phyloP scores from a whole-genome alignment of 2,888 invertebrate species.

The Dynastes maya region DNA sequence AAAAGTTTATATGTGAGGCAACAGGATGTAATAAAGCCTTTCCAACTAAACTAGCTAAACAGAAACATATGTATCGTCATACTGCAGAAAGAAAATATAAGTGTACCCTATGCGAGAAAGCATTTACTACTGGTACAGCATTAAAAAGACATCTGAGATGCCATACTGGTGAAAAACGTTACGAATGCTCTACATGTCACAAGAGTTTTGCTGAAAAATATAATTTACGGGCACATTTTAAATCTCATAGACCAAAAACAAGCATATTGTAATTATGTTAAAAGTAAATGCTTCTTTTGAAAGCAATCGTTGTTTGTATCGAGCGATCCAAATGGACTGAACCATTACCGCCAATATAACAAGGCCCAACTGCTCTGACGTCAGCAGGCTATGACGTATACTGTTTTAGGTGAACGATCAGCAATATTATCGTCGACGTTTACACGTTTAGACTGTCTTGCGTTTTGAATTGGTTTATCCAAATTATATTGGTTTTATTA shows the following conservation, averaged over 20 bases:
- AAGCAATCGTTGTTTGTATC: too few species aligned
- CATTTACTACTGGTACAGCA: conserved; percentile 11
- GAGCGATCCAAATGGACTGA: too few species aligned
- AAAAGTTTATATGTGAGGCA: conserved; percentile 22
- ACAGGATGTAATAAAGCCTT: conserved; percentile 22
- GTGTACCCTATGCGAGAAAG: conserved; percentile 19
- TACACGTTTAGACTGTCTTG: too few species aligned
- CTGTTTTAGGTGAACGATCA: too few species aligned
- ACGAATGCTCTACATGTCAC: conserved; percentile 22
- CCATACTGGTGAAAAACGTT: conserved; percentile 35
- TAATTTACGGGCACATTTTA: conserved; percentile 31
- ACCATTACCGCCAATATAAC: too few species aligned
- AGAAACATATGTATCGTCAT: conserved; percentile 16
- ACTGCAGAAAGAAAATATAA: neutral
- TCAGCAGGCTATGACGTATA: too few species aligned
- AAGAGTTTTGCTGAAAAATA: conserved; percentile 27
- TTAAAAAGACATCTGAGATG: conserved; percentile 30
- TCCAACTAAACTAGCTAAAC: neutral
- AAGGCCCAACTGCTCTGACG: too few species aligned
- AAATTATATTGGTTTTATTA: too few species aligned
- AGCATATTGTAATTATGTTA: neutral
- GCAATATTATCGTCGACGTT: too few species aligned
- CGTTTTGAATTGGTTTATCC: too few species aligned
- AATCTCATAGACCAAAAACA: neutral
- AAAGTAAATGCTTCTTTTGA: neutral